These are phyloP conservation scores for Clarias pachynema DNA, from an alignment of 2,797 vertebrate species.

Conservation along the genomic window DNA sequence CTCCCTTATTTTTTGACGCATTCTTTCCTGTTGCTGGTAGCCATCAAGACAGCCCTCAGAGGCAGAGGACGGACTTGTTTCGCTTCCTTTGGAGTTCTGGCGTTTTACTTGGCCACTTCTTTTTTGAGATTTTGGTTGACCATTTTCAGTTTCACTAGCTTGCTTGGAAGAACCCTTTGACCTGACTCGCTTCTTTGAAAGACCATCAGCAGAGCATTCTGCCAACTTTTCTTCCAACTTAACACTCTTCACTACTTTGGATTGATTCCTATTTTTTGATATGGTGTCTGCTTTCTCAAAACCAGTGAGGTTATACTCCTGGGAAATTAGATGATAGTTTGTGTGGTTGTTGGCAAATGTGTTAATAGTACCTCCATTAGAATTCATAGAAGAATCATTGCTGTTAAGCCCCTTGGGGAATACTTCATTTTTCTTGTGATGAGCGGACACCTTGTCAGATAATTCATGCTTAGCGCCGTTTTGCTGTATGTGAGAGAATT, in stretches of 20 bases:
- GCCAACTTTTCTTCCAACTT: conserved; percentile 81
- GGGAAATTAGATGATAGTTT: conserved; percentile 77
- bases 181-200: conserved; percentile 85
- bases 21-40: conserved; percentile 95
- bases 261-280: conserved; percentile 64
- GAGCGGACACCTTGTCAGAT: conserved; percentile 68
- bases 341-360: conserved; percentile 67
- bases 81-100: conserved; percentile 83
- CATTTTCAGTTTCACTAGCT: conserved; percentile 77
- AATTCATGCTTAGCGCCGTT: conserved; percentile 72
- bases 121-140: conserved; percentile 79
- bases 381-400: conserved; percentile 78
- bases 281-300: conserved; percentile 66
- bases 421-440: conserved; percentile 69
- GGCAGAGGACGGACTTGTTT: conserved; percentile 78
- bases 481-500: conserved; percentile 67
- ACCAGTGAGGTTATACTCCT: conserved; percentile 71
- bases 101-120: conserved; percentile 83
- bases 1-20: conserved; percentile 96
- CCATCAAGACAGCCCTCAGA: conserved; percentile 82
- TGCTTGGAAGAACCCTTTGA: conserved; percentile 81
- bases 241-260: conserved; percentile 66
- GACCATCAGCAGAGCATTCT: conserved; percentile 75
- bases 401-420: conserved; percentile 70
- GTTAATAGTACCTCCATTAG: conserved; percentile 76